phyloP scores from a whole-genome alignment of 2,113 vertebrate genomes.

The Cyprinus carpio region DNA sequence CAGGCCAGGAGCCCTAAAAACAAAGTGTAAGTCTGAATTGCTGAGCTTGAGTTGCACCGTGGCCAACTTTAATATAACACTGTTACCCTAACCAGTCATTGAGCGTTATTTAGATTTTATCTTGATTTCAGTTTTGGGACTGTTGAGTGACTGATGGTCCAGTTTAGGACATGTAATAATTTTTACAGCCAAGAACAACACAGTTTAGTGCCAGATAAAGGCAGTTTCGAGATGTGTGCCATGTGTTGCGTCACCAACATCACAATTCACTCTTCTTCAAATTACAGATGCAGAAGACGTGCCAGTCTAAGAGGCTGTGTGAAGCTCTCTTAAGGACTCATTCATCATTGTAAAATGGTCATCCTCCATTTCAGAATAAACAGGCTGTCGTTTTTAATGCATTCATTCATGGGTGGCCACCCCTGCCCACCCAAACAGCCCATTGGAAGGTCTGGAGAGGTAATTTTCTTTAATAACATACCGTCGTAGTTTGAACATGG shows the following conservation, averaged over 20 bases:
- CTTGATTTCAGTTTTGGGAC: slow-evolving; percentile 30
- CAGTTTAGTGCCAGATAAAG: slow-evolving; percentile 12
- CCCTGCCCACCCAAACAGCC: slow-evolving; percentile 64
- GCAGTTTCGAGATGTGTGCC: not conserved
- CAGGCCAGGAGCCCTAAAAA: slow-evolving; percentile 28
- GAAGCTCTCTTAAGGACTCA: slow-evolving; percentile 53
- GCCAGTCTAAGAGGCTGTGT: slow-evolving; percentile 12
- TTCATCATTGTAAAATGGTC: slow-evolving; percentile 63
- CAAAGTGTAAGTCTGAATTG: not conserved
- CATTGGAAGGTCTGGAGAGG: slow-evolving; percentile 60
- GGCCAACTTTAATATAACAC: slow-evolving; percentile 32
- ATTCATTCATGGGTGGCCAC: slow-evolving; percentile 69
- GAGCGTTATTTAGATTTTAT: slow-evolving; percentile 27
- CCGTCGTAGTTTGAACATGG: slow-evolving; percentile 60
- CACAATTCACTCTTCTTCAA: not conserved
- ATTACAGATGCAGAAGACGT: slow-evolving; percentile 23
- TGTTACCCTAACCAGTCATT: slow-evolving; percentile 35
- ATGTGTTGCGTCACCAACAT: not conserved
- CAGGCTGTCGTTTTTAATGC: slow-evolving; percentile 60
- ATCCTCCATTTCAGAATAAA: slow-evolving; percentile 71
- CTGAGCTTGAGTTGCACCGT: not conserved
- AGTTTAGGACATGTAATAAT: not conserved
- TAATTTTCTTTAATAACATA: slow-evolving; percentile 71
- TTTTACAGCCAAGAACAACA: slow-evolving; percentile 32
- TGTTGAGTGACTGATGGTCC: not conserved